Conservation (phyloP, 2,888 invertebrate species). For the Cyrtodaria siliqua region DNA sequence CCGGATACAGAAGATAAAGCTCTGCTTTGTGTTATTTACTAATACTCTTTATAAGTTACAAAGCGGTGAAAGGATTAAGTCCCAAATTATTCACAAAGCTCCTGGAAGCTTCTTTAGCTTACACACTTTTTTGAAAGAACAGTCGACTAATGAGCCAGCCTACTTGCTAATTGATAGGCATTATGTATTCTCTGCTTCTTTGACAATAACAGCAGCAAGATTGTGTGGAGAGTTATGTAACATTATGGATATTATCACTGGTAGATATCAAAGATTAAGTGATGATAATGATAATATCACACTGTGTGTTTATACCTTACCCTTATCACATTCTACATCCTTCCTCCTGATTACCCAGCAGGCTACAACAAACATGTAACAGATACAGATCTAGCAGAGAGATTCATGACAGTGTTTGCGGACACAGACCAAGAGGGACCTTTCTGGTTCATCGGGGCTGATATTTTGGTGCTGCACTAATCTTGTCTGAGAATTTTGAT, state of each 20-base stretch:
- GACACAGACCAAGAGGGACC: too few relatives aligned
- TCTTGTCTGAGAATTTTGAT: too few relatives aligned
- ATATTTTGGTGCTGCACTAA: too few relatives aligned
- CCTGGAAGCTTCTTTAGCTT: too few relatives aligned
- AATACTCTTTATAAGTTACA: too few relatives aligned
- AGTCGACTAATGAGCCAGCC: background rate
- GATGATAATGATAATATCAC: conserved; percentile 5
- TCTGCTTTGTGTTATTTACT: too few relatives aligned
- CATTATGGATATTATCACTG: background rate
- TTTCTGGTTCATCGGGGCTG: too few relatives aligned
- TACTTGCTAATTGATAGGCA: conserved; percentile 3
- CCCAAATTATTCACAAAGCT: too few relatives aligned
- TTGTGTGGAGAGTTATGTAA: conserved; percentile 2
- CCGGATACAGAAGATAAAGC: too few relatives aligned
- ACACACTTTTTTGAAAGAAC: too few relatives aligned
- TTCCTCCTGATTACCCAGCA: conserved; percentile 11
- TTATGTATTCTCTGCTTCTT: background rate
- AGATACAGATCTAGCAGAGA: background rate
- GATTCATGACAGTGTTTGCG: background rate
- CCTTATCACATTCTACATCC: background rate
- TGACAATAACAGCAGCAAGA: background rate
- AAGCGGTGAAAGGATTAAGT: too few relatives aligned
- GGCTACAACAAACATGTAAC: conserved; percentile 2
- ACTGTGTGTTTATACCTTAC: conserved; percentile 2
- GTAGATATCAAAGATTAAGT: background rate